Evolutionary conservation across 2,797 vertebrate species (phyloP).

Genomic region (Pseudomugil tenellus): DNA sequence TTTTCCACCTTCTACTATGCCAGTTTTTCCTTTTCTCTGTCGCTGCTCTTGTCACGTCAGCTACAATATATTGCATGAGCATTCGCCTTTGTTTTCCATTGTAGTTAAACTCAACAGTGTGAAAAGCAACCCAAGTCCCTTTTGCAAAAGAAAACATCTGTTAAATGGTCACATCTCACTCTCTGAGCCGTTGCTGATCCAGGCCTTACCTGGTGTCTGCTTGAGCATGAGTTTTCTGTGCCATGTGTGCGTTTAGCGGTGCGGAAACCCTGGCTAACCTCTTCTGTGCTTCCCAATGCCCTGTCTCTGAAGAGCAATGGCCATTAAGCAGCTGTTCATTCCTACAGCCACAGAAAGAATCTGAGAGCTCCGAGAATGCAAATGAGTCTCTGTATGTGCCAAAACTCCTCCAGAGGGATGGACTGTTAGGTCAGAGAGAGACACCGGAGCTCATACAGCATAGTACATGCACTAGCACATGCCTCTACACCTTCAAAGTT

Average conservation of each 20-base stretch:
- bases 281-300: conserved; percentile 76
- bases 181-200: conserved; percentile 55
- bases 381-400: conserved; percentile 74
- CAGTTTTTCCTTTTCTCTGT: conserved; percentile 20
- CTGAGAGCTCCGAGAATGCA: conserved; percentile 75
- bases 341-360: conserved; percentile 69
- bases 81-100: conserved; percentile 69
- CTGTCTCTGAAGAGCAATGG: conserved; percentile 82
- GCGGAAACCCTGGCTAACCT: conserved; percentile 70
- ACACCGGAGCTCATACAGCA: conserved; percentile 40
- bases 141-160: conserved; percentile 76
- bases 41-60: conserved; percentile 52
- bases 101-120: conserved; percentile 73
- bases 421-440: conserved; percentile 69
- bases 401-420: conserved; percentile 71
- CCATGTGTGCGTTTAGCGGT: conserved; percentile 45
- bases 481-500: conserved; percentile 24
- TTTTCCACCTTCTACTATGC: conserved; percentile 15
- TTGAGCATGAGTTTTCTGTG: conserved; percentile 13
- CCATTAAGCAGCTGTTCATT: conserved; percentile 82
- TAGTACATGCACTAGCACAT: conserved; percentile 28
- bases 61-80: conserved; percentile 42
- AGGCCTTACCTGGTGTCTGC: conserved; percentile 71
- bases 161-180: conserved; percentile 76
- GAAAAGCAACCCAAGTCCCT: conserved; percentile 72